Base-by-base conservation (phyloP, 2,888 invertebrate species). In the Pachliopta kotzebuea region DNA sequence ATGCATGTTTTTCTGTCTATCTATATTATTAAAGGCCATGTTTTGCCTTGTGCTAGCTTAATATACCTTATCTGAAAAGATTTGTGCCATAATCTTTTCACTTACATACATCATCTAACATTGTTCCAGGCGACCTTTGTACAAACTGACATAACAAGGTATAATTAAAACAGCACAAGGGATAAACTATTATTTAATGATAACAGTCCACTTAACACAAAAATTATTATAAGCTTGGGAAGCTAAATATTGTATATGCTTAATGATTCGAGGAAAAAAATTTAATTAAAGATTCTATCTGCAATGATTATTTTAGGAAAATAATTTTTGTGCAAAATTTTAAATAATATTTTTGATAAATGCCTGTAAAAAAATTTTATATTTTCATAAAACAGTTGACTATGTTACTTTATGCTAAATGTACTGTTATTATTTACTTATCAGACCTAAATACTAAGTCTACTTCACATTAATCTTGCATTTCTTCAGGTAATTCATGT, bases 401-500 rank as follows among this genome's bases (percentile, higher is more conserved):
- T 62, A 49, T 45, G 50, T 20, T 50, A 57, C 60, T 45, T 57
- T 62, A 53, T 65, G 62, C 74, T 69, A 69, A 74, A 72, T 78
- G 78, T 76, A 78, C 77, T 76, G 77, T 75, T 76, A 76, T 72
- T 74, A 72, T 70, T 71, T 67, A 72, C 67, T 70, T 68, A 70
- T 65, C 69, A 67, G 54, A 69, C 62, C 70, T 71, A 68, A 67
- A 62, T 24, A 65, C 65, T 65, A 52, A 60, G 31, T 52, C 56
- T 65, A 65, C 52, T 61, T 61, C 42, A 65, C 42, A 65, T 81
- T 93, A 95, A 93, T 98, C 98, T 93, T 98, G 97, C 98, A 98
- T 98, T 83, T 98, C 98, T 86, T 98, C 98, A 58, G 97, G 97
- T 84, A 98, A 93, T 88, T 98, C 98, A 85, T 98, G 97, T 56